Base-by-base conservation (phyloP, 2,888 invertebrate genomes). In the Caenorhabditis angaria region DNA sequence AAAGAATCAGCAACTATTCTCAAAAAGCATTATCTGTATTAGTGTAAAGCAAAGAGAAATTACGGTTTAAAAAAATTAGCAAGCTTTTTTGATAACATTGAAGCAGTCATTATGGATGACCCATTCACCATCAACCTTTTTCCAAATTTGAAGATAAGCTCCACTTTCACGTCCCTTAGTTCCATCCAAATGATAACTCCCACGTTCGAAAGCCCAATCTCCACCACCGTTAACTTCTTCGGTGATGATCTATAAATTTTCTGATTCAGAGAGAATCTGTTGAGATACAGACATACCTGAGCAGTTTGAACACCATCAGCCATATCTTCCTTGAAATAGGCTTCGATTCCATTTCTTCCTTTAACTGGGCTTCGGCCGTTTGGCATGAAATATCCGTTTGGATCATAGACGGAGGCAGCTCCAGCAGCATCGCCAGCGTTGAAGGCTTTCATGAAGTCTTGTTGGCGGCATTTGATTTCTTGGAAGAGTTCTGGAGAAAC, bases 81-180 rank as follows among this genome's bases (percentile, higher is more conserved):
- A 72, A 41, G 86, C 87, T 8, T 85, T 80, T 55, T 86, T 81
- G 72, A 87, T 85, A 64, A 87, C 85, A 65, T 87, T 87, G 85
- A 87, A 87, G 71, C 87, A 87, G 71, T 87, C 87, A 72, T 84
- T 87, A 72, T 88, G 88, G 61, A 87, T 85, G 54, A 85, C 78
- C 87, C 87, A 87, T 29, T 70, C 77, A 12, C 86, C 85, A 62
- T 84, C 84, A 41, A 88, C 84, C 70, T 82, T 80, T 70, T 82
- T 82, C 80, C 80, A 81, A 35, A 86, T 83, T 29, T 82, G 86
- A 27, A 86, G 78, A 69, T 86, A 87, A 56, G 86, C 83, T 25
- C 87, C 87, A 24, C 83, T 83, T 71, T 87, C 87, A 24, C 78
- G 75, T 14, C 87, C 87, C 27, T 84, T 82, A 10, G 78, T 82